phyloP scores from a whole-genome alignment of 2,888 invertebrate species.

The Himalopsyche anomala region DNA sequence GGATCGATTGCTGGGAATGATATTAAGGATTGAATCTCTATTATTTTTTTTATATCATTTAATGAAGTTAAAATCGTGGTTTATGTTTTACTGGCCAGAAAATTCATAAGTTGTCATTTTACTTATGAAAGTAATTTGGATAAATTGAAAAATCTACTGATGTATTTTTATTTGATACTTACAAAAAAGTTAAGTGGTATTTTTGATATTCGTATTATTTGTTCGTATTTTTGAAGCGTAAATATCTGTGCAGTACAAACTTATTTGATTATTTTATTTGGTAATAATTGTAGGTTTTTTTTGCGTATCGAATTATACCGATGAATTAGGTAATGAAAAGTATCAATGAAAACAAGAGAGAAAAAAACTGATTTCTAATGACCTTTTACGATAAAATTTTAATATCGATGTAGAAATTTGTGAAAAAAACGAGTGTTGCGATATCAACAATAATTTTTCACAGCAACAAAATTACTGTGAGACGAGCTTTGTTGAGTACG shows the following conservation, averaged over 20 bases:
- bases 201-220: neutral
- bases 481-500: neutral
- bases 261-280: neutral
- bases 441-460: neutral
- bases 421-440: neutral
- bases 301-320: slow-evolving; percentile 11
- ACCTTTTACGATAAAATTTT: neutral
- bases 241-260: neutral
- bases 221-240: neutral
- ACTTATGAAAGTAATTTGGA: no score
- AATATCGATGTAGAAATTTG: neutral
- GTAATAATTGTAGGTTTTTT: slow-evolving; percentile 19
- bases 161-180: no score
- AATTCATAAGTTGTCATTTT: no score
- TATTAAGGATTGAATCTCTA: no score
- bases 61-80: no score
- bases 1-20: no score
- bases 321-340: neutral
- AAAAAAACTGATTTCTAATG: neutral
- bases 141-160: no score
- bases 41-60: no score
- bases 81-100: no score
- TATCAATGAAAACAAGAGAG: neutral
- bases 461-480: neutral
- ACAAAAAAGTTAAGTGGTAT: no score